phyloP scores from a whole-genome alignment of 2,113 vertebrate species.

The Ardeotis arabs region DNA sequence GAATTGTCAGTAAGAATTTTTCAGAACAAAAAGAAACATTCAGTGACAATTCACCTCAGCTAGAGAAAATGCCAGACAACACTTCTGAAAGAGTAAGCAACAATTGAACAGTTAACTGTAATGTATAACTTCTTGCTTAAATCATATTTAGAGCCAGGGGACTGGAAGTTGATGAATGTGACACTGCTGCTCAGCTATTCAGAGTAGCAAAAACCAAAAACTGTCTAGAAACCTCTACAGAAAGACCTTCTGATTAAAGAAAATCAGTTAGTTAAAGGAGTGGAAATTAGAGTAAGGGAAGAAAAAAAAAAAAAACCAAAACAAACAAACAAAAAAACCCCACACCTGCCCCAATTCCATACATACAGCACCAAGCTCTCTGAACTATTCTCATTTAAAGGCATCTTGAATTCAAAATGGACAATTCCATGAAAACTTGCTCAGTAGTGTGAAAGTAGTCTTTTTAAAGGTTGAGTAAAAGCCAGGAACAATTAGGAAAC shows the following conservation, averaged over 20 bases:
- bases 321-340: too few relatives aligned
- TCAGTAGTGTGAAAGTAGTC: not conserved
- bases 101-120: not conserved
- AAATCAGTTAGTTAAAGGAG: not conserved
- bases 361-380: not conserved
- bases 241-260: not conserved
- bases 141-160: not conserved
- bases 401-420: not conserved
- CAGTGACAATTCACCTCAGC: not conserved
- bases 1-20: not conserved
- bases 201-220: not conserved
- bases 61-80: not conserved
- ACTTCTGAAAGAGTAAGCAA: not conserved
- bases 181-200: not conserved
- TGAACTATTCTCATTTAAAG: not conserved
- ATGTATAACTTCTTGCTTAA: not conserved
- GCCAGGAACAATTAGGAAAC: not conserved
- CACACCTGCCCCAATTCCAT: not conserved
- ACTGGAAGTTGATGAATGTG: not conserved
- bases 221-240: not conserved
- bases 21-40: not conserved
- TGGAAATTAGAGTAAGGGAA: not conserved
- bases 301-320: not conserved
- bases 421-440: not conserved
- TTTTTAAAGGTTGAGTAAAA: not conserved